Percentiles rank a stretch among this genome's conserved stretches.
Evolutionary conservation across 1,140 invertebrate genomes (phyloP).

Genomic region (Leptoteleia sp.): DNA sequence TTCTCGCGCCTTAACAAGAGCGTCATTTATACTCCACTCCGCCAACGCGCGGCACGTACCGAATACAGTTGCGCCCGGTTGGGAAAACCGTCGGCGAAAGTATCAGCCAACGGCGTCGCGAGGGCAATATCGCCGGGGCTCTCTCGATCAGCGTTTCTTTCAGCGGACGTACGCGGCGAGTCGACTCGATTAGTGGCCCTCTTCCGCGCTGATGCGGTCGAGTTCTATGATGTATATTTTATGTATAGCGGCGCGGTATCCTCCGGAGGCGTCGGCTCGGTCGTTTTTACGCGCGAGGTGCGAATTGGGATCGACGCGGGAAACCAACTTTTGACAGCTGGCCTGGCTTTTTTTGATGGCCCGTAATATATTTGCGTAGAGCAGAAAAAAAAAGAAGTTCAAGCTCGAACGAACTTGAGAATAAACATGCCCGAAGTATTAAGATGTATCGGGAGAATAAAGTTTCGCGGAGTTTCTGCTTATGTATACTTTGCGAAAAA

Average conservation of each 20-base stretch:
- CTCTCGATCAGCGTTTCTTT: constrained; percentile 47
- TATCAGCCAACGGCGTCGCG: constrained; percentile 2
- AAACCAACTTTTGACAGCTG: constrained; percentile 27
- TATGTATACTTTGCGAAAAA: no score
- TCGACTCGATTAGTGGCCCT: constrained; percentile 43
- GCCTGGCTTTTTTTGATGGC: not conserved
- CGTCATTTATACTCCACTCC: constrained; percentile 53
- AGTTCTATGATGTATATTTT: constrained; percentile 44
- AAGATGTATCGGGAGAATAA: no score
- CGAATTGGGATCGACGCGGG: constrained; percentile 13
- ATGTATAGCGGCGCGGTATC: constrained; percentile 16
- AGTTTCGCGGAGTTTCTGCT: no score
- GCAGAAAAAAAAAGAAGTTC: no score
- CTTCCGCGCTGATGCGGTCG: constrained; percentile 1
- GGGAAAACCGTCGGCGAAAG: constrained; percentile 19
- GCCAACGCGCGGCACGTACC: constrained; percentile 28
- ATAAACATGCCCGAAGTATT: no score
- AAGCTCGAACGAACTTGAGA: no score
- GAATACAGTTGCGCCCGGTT: constrained; percentile 36
- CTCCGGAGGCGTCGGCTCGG: constrained; percentile 9
- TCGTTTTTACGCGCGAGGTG: constrained; percentile 13
- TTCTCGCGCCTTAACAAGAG: constrained; percentile 52
- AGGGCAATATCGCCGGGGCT: constrained; percentile 34
- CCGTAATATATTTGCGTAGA: constrained; percentile 9
- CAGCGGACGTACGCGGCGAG: constrained; percentile 3